Evolutionary conservation across 2,888 invertebrate species (phyloP), one percentile per base, ranked within the genome.

Genomic region (Camptogramma bilineatum): DNA sequence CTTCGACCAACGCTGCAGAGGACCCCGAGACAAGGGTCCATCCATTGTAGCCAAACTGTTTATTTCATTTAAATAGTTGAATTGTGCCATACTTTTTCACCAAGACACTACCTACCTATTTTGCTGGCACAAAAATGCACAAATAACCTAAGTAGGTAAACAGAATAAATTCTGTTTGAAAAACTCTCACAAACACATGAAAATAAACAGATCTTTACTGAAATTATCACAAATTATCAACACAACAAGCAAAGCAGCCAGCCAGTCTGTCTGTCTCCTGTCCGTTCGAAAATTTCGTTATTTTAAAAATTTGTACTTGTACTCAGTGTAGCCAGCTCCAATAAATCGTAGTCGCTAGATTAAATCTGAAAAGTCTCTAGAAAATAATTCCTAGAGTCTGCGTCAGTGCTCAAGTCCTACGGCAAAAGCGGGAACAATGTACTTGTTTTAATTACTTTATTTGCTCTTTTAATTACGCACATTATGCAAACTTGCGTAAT

Each of bases 61-160:
- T 68, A 97, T 91, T 87, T 97, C 97, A 84, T 96, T 97, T 73
- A 96, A 92, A 85, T 96, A 97, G 80, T 95, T 96, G 79, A 97
- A 96, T 78, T 97, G 97, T 51, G 97, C 94, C 97, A 97, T 97
- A 70, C 60, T 81, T 70, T 64, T 60, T 34, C 34, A 64, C 21
- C 34, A 57, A 42, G 10, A 34, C 42, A 58, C 47, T 46, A 24
- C 19, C 48, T n/a, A n/a, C n/a, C 17, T 28, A 47, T 51, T 28
- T 55, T 50, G 21, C 3, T n/a, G 18, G 24, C 47, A 55, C 46
- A 13, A n/a, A 60, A 48, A 19, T 31, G 19, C 16, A 16, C 19
- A 44, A 19, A n/a, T 55, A 10, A 50, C 31, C 34, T 31, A 54
- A 51, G 16, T 39, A 18, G 34, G 16, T 24, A 16, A 18, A 50